Base-by-base conservation (phyloP, 2,113 vertebrate species). In the Myiagra hebetior region DNA sequence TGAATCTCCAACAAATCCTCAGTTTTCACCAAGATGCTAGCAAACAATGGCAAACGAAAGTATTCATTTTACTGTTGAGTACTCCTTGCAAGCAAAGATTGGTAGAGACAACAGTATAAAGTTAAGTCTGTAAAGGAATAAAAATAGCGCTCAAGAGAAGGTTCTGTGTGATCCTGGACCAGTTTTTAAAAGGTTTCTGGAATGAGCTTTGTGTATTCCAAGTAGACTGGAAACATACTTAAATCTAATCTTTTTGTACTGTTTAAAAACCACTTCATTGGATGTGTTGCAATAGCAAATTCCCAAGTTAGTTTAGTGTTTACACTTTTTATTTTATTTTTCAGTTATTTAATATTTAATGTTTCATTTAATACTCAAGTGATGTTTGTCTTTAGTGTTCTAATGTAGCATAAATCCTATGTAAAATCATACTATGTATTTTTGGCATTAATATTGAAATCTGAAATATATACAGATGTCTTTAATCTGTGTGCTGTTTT, bases 311-410 rank as follows among this genome's bases (percentile, higher is more conserved):
- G 99, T 98, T 98, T 99, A 99, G 99, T 99, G 99, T 99, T 99
- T 99, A 99, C 99, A 99, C 98, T 96, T 99, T 99, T 98, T 98
- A 97, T 98, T 98, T 98, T 98, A 98, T 99, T 99, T 99, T 98
- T 98, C 98, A 98, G 97, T 99, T 99, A 99, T 99, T 99, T 99
- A 99, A 99, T 99, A 99, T 99, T 99, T 99, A 99, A 99, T 99
- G 98, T 99, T 99, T 99, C 98, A 99, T 98, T 99, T 99, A 99
- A 98, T 99, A 98, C 98, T 99, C 98, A 98, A 98, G 98, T 99
- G 98, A 98, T 97, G 97, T 99, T 99, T 98, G 98, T 99, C 99
- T 98, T 98, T 98, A 98, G 98, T 98, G 98, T 99, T 98, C 98
- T 99, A 98, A 99, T 99, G 99, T 99, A 99, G 99, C 99, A 99